These are phyloP conservation scores for Apus apus DNA, from an alignment of 2,113 vertebrate species.

Conservation along the genomic window DNA sequence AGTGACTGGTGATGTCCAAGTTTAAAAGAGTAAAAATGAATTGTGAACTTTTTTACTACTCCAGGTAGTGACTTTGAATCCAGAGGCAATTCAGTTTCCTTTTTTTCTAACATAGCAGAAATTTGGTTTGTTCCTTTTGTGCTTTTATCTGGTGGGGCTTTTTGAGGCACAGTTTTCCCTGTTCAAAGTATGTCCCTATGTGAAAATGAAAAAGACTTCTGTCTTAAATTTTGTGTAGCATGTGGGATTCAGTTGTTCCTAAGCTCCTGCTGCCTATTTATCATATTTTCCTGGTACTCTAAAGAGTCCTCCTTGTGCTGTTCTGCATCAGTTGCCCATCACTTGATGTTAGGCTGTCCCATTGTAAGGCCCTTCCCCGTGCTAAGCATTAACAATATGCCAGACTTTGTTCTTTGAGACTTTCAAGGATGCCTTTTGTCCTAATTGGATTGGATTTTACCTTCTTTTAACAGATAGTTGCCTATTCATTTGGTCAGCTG, in stretches of 20 bases:
- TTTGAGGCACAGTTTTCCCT: not conserved
- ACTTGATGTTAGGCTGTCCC: not conserved
- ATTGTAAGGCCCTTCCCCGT: not conserved
- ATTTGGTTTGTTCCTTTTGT: not conserved
- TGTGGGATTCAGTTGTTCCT: not conserved
- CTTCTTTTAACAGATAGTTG: not conserved
- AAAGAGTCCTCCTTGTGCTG: not conserved
- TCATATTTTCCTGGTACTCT: not conserved
- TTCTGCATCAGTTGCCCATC: not conserved
- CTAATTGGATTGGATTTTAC: not conserved
- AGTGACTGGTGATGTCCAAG: not conserved
- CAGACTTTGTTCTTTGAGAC: not conserved
- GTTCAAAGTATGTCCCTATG: not conserved
- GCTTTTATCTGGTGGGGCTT: not conserved
- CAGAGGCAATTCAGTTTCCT: not conserved
- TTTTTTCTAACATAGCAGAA: not conserved
- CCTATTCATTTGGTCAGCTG: not conserved
- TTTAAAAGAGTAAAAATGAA: not conserved
- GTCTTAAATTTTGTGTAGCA: not conserved
- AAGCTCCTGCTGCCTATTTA: not conserved
- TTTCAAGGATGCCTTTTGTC: not conserved
- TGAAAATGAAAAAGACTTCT: not conserved
- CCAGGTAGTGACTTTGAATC: not conserved
- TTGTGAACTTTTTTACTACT: not conserved
- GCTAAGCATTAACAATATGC: not conserved